phyloP scores from a whole-genome alignment of 1,140 invertebrate genomes.

The Gryon sp. region DNA sequence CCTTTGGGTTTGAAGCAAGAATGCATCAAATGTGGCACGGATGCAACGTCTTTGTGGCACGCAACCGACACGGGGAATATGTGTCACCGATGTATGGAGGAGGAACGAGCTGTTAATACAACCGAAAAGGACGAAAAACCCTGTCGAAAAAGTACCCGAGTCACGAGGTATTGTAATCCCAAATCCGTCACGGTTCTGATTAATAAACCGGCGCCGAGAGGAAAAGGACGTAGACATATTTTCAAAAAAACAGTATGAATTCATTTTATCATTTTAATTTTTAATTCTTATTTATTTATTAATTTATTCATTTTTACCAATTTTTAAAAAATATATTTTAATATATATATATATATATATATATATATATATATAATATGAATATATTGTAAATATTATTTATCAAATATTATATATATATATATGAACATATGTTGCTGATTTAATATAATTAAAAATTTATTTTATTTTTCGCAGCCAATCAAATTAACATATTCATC shows the following conservation, averaged over 20 bases:
- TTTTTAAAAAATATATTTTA: too few species aligned
- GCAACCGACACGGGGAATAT: conserved; percentile 82
- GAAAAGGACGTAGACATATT: conserved; percentile 87
- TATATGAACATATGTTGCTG: too few species aligned
- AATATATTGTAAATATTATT: too few species aligned
- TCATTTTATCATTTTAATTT: conserved; percentile 1
- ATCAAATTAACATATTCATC: conserved; percentile 38
- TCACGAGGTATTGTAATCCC: conserved; percentile 81
- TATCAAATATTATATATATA: too few species aligned
- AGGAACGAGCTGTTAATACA: conserved; percentile 67
- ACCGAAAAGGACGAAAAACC: conserved; percentile 75
- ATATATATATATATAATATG: too few species aligned
- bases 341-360: too few species aligned
- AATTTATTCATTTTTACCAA: too few species aligned
- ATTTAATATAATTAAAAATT: background rate
- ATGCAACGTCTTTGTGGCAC: conserved; percentile 83
- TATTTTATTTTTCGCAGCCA: conserved; percentile 20
- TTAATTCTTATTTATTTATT: too few species aligned
- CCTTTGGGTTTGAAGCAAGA: conserved; percentile 83
- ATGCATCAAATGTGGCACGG: conserved; percentile 82
- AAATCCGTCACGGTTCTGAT: conserved; percentile 70
- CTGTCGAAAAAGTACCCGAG: conserved; percentile 80
- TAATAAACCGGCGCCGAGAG: conserved; percentile 81
- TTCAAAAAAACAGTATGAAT: conserved; percentile 86
- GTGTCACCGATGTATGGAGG: conserved; percentile 82